Base-by-base conservation (phyloP, 1,140 invertebrate genomes). In the Nylanderia fulva region DNA sequence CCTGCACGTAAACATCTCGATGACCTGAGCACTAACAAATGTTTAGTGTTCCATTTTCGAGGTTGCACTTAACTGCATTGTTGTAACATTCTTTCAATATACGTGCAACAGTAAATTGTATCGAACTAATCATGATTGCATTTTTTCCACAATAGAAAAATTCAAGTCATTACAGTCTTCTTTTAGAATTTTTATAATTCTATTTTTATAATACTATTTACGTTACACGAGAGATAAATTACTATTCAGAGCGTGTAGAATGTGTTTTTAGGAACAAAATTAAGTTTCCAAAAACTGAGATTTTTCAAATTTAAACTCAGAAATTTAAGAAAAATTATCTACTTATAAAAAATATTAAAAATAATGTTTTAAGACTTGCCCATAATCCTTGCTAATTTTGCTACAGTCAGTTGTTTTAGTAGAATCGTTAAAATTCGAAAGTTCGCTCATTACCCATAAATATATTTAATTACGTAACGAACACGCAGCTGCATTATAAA, bases 401-500 rank as follows among this genome's bases (percentile, higher is more conserved):
- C 60, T 58, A 58, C 45, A 13, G 21, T 11, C 7, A 64, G 48
- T 56, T 71, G 18, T 42, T 39, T 9, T 11, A 58, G 36, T 21
- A 60, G 18, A 71, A 13, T 45, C 27, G 27, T 72, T 82, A 72
- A 82, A 82, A 82, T 82, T 71, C n/a, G 54, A 82, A 82, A 82
- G 52, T 82, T 82, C 3, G 13, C 52, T 39, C 69, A 71, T 82
- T 82, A 80, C 71, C 52, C 6, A 33, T 29, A 82, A 71, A 82
- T 82, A 82, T 82, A 66, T 82, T 82, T 82, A 82, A 82, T 82
- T 72, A 71, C 5, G 27, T 71, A 52, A 71, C 45, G 27, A 82
- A 72, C 77, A 82, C 39, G 66, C 66, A 42, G 66, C 66, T 60
- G 52, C 36, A 58, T 13, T 21, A n/a, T 27, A n/a, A 72, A 27